Evolutionary conservation across 1,140 invertebrate species (phyloP).

Genomic region (Heliconius congener): DNA sequence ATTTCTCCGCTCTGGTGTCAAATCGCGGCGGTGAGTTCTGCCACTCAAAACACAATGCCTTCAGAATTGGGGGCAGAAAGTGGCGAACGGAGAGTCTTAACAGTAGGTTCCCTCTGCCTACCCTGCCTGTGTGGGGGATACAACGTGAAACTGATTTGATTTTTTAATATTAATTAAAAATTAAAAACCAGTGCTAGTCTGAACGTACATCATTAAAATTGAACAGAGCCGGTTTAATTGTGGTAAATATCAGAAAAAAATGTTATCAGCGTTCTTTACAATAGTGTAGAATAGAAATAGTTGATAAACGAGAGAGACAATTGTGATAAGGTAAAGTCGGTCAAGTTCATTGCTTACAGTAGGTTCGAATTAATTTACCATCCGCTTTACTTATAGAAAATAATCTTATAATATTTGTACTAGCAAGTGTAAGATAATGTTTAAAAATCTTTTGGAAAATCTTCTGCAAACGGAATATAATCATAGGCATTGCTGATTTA

Average conservation of each 20-base stretch:
- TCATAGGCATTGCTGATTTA: background rate
- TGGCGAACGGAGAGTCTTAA: too few relatives aligned
- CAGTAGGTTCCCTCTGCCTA: too few relatives aligned
- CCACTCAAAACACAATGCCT: too few relatives aligned
- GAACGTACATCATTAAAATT: background rate
- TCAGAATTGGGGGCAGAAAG: too few relatives aligned
- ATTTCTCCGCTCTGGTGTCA: too few relatives aligned
- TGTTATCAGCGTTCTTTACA: background rate
- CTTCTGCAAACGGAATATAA: background rate
- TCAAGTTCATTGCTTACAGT: background rate
- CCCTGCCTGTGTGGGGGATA: too few relatives aligned
- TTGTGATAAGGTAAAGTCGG: background rate
- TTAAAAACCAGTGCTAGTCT: too few relatives aligned
- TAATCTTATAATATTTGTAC: background rate
- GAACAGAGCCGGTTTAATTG: background rate
- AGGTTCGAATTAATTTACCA: background rate
- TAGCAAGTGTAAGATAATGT: background rate
- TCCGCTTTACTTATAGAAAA: background rate
- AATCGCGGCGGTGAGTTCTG: too few relatives aligned
- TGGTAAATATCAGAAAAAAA: slow-evolving; percentile 1
- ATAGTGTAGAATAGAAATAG: background rate
- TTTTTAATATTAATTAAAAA: too few relatives aligned
- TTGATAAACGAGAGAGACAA: background rate
- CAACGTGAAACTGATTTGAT: too few relatives aligned
- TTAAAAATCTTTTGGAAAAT: background rate